phyloP scores from a whole-genome alignment of 1,140 invertebrate genomes.

The Drosophila eugracilis region DNA sequence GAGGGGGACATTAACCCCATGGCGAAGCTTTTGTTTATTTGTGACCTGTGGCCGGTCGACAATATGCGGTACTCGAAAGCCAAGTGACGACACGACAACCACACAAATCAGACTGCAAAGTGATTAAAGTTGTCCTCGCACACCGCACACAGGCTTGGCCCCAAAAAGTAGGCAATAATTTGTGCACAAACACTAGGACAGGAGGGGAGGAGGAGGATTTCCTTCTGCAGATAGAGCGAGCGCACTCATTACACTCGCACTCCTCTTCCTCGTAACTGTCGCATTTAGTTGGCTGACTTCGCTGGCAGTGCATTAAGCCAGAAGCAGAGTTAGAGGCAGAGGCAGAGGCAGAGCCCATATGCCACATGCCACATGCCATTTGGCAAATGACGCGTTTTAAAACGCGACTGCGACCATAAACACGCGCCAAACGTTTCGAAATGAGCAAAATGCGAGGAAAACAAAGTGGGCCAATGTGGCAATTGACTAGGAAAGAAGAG shows the following conservation, averaged over 20 bases:
- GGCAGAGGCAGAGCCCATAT: too few relatives aligned
- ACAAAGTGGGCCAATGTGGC: not conserved
- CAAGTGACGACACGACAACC: conserved; percentile 24
- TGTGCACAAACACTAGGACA: not conserved
- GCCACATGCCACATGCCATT: conserved; percentile 29
- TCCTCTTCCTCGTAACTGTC: conserved; percentile 25
- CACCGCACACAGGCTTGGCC: conserved; percentile 18
- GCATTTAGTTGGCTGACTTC: conserved; percentile 22
- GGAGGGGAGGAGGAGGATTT: too few relatives aligned
- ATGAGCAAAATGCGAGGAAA: conserved; percentile 19
- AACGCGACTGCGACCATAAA: conserved; percentile 8
- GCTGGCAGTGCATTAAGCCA: conserved; percentile 26
- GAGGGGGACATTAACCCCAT: conserved; percentile 10
- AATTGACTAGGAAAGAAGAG: not conserved
- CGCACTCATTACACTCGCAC: conserved; percentile 40
- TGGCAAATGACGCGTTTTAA: conserved; percentile 22
- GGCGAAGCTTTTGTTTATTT: conserved; percentile 14
- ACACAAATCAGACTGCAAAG: conserved; percentile 51
- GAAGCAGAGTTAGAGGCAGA: too few relatives aligned
- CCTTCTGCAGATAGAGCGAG: not conserved
- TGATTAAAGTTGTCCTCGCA: conserved; percentile 45
- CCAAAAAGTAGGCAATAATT: conserved; percentile 47
- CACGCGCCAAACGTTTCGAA: conserved; percentile 17
- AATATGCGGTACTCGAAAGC: conserved; percentile 21
- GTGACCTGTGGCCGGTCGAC: conserved; percentile 40